A percentile compares a stretch with the other conserved stretches of the same genome.
Evolutionary conservation across 2,888 invertebrate species (phyloP).

Genomic region (Philopedon plagiatum): DNA sequence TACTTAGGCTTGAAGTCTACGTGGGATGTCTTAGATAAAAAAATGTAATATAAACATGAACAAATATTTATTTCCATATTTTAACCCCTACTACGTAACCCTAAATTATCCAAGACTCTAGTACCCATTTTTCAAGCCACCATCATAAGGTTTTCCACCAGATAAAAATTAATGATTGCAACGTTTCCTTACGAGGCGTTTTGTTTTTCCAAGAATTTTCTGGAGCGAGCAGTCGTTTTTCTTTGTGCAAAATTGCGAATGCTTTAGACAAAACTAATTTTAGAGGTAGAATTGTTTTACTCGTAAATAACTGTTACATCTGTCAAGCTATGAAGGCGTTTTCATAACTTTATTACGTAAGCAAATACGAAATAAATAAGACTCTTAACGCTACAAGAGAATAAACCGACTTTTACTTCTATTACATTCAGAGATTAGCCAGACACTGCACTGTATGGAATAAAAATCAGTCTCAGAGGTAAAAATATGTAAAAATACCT

Average conservation of each 20-base stretch:
- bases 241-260: background rate
- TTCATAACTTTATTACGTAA: background rate
- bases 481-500: too few relatives aligned
- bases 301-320: background rate
- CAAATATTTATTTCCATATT: too few relatives aligned
- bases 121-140: background rate
- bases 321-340: background rate
- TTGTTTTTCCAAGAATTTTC: conserved; percentile 6
- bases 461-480: too few relatives aligned
- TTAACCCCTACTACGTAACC: background rate
- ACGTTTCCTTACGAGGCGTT: background rate
- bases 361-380: background rate
- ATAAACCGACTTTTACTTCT: too few relatives aligned
- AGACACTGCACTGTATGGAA: too few relatives aligned
- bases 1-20: too few relatives aligned
- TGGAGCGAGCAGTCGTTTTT: background rate
- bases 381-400: too few relatives aligned
- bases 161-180: conserved; percentile 1
- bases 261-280: conserved; percentile 2
- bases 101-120: too few relatives aligned
- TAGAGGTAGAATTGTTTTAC: conserved; percentile 1
- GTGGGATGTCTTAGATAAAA: too few relatives aligned
- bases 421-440: too few relatives aligned
- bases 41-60: too few relatives aligned
- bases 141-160: background rate